Percentiles rank a stretch among this genome's conserved stretches.
phyloP scores from a whole-genome alignment of 92 coral and sea anemone species.

The Chrysogorgia sp. region DNA sequence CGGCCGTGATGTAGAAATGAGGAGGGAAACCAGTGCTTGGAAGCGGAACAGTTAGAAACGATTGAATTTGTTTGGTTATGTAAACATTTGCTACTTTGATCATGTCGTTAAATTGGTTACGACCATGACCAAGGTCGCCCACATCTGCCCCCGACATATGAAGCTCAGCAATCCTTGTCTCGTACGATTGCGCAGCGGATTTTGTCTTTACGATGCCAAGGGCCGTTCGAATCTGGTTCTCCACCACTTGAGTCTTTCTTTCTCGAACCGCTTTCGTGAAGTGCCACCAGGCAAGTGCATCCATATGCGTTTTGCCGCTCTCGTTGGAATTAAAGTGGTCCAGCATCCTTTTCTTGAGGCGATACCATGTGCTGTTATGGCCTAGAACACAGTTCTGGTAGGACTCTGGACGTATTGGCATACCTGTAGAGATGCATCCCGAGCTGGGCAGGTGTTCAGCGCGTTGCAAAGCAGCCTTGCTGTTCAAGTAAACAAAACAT shows the following conservation, averaged over 20 bases:
- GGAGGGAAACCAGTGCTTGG: constrained; percentile 16
- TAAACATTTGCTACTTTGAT: constrained; percentile 7
- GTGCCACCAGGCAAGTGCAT: constrained; percentile 19
- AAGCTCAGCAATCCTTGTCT: constrained; percentile 19
- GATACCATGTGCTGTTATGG: constrained; percentile 3
- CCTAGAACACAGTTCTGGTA: constrained; percentile 9
- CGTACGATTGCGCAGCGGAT: no score
- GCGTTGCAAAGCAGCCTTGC: constrained; percentile 9
- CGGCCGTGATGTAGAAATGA: constrained; percentile 10
- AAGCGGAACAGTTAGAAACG: neutral
- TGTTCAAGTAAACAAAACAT: constrained; percentile 7
- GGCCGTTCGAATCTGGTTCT: constrained; percentile 14
- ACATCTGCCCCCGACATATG: constrained; percentile 16
- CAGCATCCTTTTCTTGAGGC: constrained; percentile 7
- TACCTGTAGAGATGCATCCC: constrained; percentile 11
- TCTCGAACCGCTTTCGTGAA: constrained; percentile 6
- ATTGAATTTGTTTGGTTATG: constrained; percentile 2
- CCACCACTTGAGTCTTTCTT: constrained; percentile 2
- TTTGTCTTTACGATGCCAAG: constrained; percentile 7
- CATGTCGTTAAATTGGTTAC: neutral
- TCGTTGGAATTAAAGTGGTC: constrained; percentile 9
- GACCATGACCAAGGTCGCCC: constrained; percentile 8
- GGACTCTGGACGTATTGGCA: constrained; percentile 5
- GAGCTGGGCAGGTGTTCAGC: constrained; percentile 10
- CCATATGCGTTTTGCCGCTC: constrained; percentile 11